Evolutionary conservation across 2,888 invertebrate genomes (phyloP).

Genomic region (Cheilosia urbana): DNA sequence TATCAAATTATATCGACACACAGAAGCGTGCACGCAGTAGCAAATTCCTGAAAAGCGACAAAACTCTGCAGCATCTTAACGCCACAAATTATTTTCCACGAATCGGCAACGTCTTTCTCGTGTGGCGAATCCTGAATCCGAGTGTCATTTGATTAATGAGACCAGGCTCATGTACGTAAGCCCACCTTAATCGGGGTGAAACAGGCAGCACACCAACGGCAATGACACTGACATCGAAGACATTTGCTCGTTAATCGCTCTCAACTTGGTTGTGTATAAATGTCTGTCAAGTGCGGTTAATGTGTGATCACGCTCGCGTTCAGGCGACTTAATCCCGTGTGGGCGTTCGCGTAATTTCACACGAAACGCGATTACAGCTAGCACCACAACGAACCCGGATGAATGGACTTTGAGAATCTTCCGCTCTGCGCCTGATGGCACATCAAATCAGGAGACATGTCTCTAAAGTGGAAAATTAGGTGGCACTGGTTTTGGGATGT

Average conservation of each 20-base stretch:
- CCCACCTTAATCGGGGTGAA: constrained; percentile 40
- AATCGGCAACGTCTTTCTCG: constrained; percentile 16
- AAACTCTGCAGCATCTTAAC: constrained; percentile 37
- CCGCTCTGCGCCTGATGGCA: background rate
- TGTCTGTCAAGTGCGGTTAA: constrained; percentile 62
- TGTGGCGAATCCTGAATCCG: constrained; percentile 14
- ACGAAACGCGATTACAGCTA: constrained; percentile 53
- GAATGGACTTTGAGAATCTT: constrained; percentile 19
- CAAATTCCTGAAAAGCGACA: constrained; percentile 39
- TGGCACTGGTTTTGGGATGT: constrained; percentile 43
- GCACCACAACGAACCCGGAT: background rate
- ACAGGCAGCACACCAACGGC: constrained; percentile 14
- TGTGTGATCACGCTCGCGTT: constrained; percentile 65
- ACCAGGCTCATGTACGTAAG: constrained; percentile 30
- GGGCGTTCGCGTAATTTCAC: constrained; percentile 71
- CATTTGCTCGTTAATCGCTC: constrained; percentile 66
- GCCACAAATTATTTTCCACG: constrained; percentile 44
- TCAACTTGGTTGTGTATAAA: constrained; percentile 12
- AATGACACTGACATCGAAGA: constrained; percentile 56
- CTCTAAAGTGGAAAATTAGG: constrained; percentile 41
- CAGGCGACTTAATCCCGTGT: constrained; percentile 45
- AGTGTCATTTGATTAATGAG: constrained; percentile 72
- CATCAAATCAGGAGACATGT: constrained; percentile 27
- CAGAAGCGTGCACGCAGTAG: constrained; percentile 42
- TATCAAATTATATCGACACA: constrained; percentile 48